phyloP scores from a whole-genome alignment of 2,888 invertebrate genomes.

The Norana najaformis region DNA sequence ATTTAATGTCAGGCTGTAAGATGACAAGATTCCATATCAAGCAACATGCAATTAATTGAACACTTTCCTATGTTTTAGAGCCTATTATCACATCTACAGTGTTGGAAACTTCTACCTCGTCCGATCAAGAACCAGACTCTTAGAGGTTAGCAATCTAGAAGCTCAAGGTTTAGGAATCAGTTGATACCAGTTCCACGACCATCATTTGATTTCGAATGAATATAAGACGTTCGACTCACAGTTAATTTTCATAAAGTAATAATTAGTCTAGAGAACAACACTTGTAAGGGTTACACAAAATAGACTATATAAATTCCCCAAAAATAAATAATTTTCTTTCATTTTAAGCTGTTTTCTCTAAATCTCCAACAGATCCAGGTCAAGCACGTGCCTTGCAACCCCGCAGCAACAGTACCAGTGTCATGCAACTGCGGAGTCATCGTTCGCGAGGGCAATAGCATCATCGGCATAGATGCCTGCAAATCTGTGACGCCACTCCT shows the following conservation, averaged over 20 bases:
- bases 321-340: neutral
- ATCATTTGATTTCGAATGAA: no score
- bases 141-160: neutral
- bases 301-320: no score
- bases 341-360: neutral
- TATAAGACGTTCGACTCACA: no score
- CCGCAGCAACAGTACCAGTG: neutral
- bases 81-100: neutral
- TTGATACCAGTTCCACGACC: no score
- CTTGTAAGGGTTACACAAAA: no score
- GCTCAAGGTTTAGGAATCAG: no score
- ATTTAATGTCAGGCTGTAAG: no score
- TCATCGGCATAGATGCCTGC: neutral
- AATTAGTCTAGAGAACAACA: no score
- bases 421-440: slow-evolving; percentile 21
- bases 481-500: neutral
- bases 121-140: neutral
- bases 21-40: no score
- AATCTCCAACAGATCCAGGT: neutral
- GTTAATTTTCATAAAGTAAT: no score
- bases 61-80: neutral
- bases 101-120: neutral
- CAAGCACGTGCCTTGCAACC: neutral
- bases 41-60: neutral
- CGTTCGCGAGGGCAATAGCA: neutral